These are phyloP conservation scores for Protosalanx chinensis DNA, from an alignment of 2,797 vertebrate species.

Conservation along the genomic window DNA sequence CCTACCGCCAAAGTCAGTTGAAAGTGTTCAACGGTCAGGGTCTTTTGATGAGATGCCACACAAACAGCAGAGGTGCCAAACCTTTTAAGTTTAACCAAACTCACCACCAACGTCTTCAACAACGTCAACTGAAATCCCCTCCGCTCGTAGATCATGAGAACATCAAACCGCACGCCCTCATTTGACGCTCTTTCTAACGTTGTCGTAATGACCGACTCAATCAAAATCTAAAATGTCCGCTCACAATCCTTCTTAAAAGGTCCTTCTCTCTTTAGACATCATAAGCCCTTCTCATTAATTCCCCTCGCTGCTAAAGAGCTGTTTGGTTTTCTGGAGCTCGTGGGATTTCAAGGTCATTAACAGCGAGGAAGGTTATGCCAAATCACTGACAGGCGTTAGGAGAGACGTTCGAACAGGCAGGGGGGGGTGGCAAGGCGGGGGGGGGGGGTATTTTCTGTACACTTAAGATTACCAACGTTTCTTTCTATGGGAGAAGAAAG, in stretches of 20 bases:
- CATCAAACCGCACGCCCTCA: conserved; percentile 55
- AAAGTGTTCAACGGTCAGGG: conserved; percentile 1
- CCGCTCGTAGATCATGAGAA: not conserved
- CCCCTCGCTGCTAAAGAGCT: conserved; percentile 36
- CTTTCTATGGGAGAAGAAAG: no score
- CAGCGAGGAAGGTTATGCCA: conserved; percentile 51
- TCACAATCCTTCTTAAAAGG: conserved; percentile 57
- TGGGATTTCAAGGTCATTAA: conserved; percentile 38
- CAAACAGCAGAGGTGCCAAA: conserved; percentile 12
- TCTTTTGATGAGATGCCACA: conserved; percentile 14
- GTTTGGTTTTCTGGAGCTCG: conserved; percentile 51
- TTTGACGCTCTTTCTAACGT: conserved; percentile 55
- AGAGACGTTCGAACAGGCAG: conserved; percentile 40
- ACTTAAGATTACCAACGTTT: conserved; percentile 45
- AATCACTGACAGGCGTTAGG: conserved; percentile 43
- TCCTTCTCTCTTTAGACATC: conserved; percentile 46
- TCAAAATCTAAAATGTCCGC: conserved; percentile 25
- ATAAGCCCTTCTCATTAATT: conserved; percentile 43
- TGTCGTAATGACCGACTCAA: conserved; percentile 20
- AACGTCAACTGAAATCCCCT: not conserved
- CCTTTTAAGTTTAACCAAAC: no score
- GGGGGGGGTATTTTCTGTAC: conserved; percentile 41
- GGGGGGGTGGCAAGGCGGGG: no score
- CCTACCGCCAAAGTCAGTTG: not conserved
- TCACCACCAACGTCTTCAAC: not conserved